Base-by-base conservation (phyloP, 2,888 invertebrate genomes). In the Plagodis pulveraria region DNA sequence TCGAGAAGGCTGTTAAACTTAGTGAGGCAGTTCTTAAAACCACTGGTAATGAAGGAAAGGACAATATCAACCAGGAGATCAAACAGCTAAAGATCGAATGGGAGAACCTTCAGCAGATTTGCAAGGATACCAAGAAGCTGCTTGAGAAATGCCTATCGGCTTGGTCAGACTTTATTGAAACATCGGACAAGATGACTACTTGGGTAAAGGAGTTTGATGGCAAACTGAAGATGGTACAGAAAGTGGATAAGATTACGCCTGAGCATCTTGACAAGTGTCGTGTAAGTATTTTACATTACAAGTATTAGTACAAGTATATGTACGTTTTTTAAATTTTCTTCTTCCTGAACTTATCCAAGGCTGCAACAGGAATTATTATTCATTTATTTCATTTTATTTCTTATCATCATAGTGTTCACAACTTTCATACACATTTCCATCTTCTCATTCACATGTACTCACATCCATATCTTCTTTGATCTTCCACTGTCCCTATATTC, bases 41-140 rank as follows among this genome's bases (percentile, higher is more conserved):
- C 0, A 97, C 97, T 5, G 96, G 97, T 0, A 94, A 94, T 48
- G 97, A 98, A 86, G 97, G 98, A 6, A 96, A 96, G 81, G 97
- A 97, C 65, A 93, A 93, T 12, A 95, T 98, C 9, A 95, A 95
- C 48, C 96, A 96, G 76, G 98, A 98, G 82, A 95, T 97, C 6
- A 96, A 96, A 64, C 96, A 96, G 73, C 81, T 98, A 40, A 96
- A 96, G 72, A 91, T 94, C 10, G 97, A 97, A 74, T 97, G 97
- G 96, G 97, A 97, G 77, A 95, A 95, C 7, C 84, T 98, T 6
- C 96, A 96, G 76, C 94, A 95, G 35, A 94, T 96, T 64, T 95
- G 96, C 64, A 95, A 95, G 50, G 97, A 97, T 65, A 96, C 96
- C 0, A 96, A 96, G 76, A 95, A 95, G 66, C 93, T 95, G 38